Base-by-base conservation (phyloP, 2,797 vertebrate genomes). In the Phoeniculus purpureus region DNA sequence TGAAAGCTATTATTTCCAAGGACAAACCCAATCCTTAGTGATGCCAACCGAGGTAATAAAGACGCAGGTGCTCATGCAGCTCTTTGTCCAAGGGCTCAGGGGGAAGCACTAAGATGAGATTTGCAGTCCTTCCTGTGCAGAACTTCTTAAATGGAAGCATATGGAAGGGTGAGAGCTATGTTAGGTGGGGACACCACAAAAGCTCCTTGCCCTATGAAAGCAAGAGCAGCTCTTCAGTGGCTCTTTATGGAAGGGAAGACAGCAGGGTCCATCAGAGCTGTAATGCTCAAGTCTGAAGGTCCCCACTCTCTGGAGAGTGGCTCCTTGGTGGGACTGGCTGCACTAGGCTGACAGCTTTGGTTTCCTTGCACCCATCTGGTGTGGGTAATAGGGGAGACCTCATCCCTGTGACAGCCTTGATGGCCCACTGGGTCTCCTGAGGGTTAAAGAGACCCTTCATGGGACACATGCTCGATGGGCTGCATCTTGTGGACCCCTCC, bases 61-160 rank as follows among this genome's bases (percentile, higher is more conserved):
- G 23, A 22, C 0, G 0, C 4, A 34, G 23, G 67, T 27, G 72
- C 6, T 52, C 26, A 2, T 8, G 9, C 27, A 81, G 23, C 4
- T 21, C 51, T 56, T 31, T 29, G 12, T 20, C 12, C 31, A 29
- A 23, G 27, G 31, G 7, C 27, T 19, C 51, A 70, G 27, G 32
- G 32, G 40, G 34, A 58, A 51, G 54, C 25, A 43, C 45, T 2
- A 2, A 52, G 23, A 18, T 3, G 17, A 83, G 32, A 34, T 74
- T 20, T 60, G 32, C 45, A 73, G 19, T 15, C 47, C 48, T 23
- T 18, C 16, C 59, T 26, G 37, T 1, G 4, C 77, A 79, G 81
- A 40, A 12, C 51, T 65, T 26, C 37, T 74, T 31, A n/a, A 50
- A 66, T 54, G 52, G n/a, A 54, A 72, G 26, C 32, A n/a, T 52